Evolutionary conservation across 2,113 vertebrate species (phyloP), one percentile per base, ranked within the genome.

Genomic region (Myanophis thanlyinensis): DNA sequence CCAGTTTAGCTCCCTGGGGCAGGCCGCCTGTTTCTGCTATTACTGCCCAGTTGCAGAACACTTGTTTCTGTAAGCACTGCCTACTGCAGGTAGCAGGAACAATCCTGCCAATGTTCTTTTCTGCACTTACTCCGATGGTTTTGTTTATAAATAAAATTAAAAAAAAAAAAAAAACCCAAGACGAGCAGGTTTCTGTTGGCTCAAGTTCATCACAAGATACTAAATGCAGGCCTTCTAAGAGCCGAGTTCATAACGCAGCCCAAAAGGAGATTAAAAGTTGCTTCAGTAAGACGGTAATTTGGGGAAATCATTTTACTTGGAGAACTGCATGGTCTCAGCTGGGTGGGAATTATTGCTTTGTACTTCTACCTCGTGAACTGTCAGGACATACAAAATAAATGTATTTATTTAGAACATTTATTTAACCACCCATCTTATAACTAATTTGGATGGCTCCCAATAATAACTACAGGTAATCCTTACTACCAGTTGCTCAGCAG

Each of bases 71-170:
- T 11, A 40, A 92, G 80, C 0, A 35, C 85, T 87, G 67, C 84
- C 67, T 88, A 12, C 91, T 86, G 90, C 94, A 93, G 92, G 49
- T 93, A 49, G 93, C 92, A 89, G 11, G 3, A 54, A 3, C 18
- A 95, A 93, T 11, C n/a, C 95, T 95, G 95, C 93, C 95, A 40
- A 91, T 2, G 94, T 96, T 96, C 94, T 94, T 94, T 94, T 96
- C 96, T 94, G 96, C 96, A 97, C 96, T 97, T 96, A 93, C 97
- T 98, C 96, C 91, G 6, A 97, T 93, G 3, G 93, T 93, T 88
- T 95, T 97, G 97, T 98, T 98, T 97, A 96, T 98, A 98, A 98
- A 98, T 96, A 97, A 97, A 97, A 94, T 80, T 73, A 11, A 12
- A 91, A 92, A 54, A 23, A 25, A n/a, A 54, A 5, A 11, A 44